A percentile compares a stretch with the other conserved stretches of the same genome.
Evolutionary conservation across 2,888 invertebrate species (phyloP).

Genomic region (Pheosia gnoma): DNA sequence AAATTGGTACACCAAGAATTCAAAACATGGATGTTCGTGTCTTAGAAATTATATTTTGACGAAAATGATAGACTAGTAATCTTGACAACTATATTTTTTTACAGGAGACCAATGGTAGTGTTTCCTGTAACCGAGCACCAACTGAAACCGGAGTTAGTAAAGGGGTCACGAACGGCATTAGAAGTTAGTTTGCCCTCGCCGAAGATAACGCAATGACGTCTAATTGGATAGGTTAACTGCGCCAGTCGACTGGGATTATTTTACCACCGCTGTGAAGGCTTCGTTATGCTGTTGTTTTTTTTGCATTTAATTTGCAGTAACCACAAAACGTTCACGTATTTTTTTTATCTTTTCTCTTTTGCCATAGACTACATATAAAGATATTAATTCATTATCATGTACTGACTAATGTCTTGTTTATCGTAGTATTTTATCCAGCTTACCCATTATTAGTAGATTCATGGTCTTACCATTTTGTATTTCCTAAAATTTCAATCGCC

Average conservation of each 20-base stretch:
- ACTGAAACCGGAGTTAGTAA: conserved; percentile 44
- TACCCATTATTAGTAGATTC: too few species aligned
- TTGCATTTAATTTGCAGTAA: not conserved
- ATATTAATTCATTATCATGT: not conserved
- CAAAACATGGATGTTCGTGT: too few species aligned
- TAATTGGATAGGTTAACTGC: conserved; percentile 61
- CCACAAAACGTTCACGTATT: too few species aligned
- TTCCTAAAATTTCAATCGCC: too few species aligned
- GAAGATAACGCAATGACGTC: conserved; percentile 53
- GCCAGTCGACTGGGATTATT: conserved; percentile 31
- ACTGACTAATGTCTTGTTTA: not conserved
- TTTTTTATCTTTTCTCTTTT: too few species aligned
- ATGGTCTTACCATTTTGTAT: too few species aligned
- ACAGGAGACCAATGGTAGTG: conserved; percentile 33
- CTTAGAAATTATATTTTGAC: too few species aligned
- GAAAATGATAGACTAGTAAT: not conserved
- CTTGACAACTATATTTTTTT: not conserved
- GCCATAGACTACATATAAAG: not conserved
- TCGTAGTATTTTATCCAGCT: too few species aligned
- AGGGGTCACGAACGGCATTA: conserved; percentile 58
- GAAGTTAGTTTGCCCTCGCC: conserved; percentile 46
- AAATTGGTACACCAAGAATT: too few species aligned
- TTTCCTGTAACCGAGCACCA: conserved; percentile 38
- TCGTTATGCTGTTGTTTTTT: conserved; percentile 18
- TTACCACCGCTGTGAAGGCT: conserved; percentile 30